These are phyloP conservation scores for Orchestes rusci DNA, from an alignment of 2,888 invertebrate species.

Conservation along the genomic window DNA sequence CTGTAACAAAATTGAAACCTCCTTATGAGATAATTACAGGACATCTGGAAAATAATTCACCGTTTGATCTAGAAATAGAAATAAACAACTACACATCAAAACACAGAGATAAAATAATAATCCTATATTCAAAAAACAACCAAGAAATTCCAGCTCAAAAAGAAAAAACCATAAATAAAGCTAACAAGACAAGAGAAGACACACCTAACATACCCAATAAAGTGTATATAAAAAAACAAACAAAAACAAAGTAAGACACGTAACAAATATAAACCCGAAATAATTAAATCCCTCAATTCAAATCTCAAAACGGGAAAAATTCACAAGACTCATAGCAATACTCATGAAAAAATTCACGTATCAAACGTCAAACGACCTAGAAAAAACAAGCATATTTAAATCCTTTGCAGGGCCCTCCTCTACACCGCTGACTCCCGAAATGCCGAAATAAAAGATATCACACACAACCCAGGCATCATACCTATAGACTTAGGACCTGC, in stretches of 20 bases:
- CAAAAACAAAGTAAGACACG: neutral
- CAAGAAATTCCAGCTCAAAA: slow-evolving; percentile 1
- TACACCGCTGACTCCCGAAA: neutral
- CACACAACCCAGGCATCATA: neutral
- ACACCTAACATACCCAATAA: neutral
- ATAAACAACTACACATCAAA: neutral
- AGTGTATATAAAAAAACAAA: neutral
- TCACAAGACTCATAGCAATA: neutral
- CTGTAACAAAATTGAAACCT: slow-evolving; percentile 6
- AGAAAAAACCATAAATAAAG: slow-evolving; percentile 4
- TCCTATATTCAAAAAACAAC: slow-evolving; percentile 8
- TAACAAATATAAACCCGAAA: neutral
- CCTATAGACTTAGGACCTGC: neutral
- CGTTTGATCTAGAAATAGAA: neutral
- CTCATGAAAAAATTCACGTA: neutral
- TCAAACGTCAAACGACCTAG: slow-evolving; percentile 1
- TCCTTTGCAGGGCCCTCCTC: neutral
- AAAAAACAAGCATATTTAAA: neutral
- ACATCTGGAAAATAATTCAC: neutral
- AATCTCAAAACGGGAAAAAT: neutral
- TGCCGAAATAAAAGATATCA: neutral
- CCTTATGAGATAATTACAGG: slow-evolving; percentile 1
- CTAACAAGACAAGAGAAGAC: slow-evolving; percentile 1
- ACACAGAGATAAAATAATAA: slow-evolving; percentile 7
- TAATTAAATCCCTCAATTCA: neutral